Conservation (phyloP, 2,888 invertebrate species). For the Chymomyza procnemis region DNA sequence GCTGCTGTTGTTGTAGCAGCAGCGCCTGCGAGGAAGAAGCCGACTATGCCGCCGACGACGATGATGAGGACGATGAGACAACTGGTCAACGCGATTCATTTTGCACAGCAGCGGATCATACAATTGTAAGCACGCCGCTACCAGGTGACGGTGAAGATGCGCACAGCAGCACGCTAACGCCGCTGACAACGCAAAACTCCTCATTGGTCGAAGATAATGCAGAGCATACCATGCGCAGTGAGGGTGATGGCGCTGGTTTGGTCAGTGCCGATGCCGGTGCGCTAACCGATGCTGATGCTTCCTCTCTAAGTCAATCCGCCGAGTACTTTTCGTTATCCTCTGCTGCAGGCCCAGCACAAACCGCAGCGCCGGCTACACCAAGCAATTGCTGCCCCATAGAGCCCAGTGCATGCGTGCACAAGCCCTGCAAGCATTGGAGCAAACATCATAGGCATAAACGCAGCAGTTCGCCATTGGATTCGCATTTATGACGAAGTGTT, state of each 20-base stretch:
- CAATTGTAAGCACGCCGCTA: slow-evolving; percentile 46
- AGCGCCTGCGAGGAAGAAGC: slow-evolving; percentile 62
- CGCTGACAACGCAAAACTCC: slow-evolving; percentile 63
- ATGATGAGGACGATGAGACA: slow-evolving; percentile 49
- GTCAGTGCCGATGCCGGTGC: not conserved
- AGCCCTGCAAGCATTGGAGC: slow-evolving; percentile 67
- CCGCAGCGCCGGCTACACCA: slow-evolving; percentile 5
- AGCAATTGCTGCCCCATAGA: slow-evolving; percentile 14
- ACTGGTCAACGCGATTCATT: slow-evolving; percentile 58
- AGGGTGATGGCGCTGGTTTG: slow-evolving; percentile 42
- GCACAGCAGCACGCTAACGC: slow-evolving; percentile 70
- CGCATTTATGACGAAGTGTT: slow-evolving; percentile 79
- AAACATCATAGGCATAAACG: slow-evolving; percentile 75
- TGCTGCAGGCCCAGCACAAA: slow-evolving; percentile 24
- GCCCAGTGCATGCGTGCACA: slow-evolving; percentile 16
- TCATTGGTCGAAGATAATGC: slow-evolving; percentile 40
- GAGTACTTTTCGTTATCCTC: slow-evolving; percentile 76
- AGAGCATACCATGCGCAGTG: slow-evolving; percentile 67
- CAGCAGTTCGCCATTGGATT: slow-evolving; percentile 64
- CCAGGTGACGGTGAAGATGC: slow-evolving; percentile 36
- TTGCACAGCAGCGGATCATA: slow-evolving; percentile 63
- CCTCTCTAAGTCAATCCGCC: slow-evolving; percentile 75
- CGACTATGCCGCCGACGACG: slow-evolving; percentile 34
- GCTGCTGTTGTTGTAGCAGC: slow-evolving; percentile 69
- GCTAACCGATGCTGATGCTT: slow-evolving; percentile 64